phyloP scores from a whole-genome alignment of 2,888 invertebrate species.

The Amphipyra berbera region DNA sequence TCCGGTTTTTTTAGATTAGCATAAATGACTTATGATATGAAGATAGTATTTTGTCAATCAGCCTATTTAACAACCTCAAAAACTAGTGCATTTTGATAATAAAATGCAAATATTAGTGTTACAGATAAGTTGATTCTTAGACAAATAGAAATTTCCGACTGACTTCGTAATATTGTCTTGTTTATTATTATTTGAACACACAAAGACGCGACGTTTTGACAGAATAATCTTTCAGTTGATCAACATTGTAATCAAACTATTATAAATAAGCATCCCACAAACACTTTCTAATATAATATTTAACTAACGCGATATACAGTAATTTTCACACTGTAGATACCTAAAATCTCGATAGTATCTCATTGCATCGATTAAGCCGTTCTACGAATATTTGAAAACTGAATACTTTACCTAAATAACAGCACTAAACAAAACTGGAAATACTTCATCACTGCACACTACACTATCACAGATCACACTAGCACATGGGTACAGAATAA shows the following conservation, averaged over 20 bases:
- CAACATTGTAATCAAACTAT: constrained; percentile 11
- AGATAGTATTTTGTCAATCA: background rate
- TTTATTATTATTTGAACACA: constrained; percentile 19
- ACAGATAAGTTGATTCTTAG: constrained; percentile 24
- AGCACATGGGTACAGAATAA: constrained; percentile 50
- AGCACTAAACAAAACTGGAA: constrained; percentile 82
- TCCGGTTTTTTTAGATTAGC: background rate
- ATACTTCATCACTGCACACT: constrained; percentile 75
- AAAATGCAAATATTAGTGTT: constrained; percentile 23
- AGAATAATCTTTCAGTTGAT: constrained; percentile 32
- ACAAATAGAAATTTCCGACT: constrained; percentile 5
- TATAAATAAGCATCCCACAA: constrained; percentile 1
- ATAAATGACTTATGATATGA: background rate
- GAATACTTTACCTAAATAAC: constrained; percentile 77
- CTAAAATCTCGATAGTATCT: constrained; percentile 6
- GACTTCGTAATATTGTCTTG: constrained; percentile 14
- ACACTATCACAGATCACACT: constrained; percentile 45
- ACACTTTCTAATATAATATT: constrained; percentile 17
- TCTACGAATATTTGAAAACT: constrained; percentile 24
- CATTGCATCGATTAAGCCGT: background rate
- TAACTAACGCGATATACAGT: background rate
- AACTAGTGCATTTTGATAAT: constrained; percentile 20
- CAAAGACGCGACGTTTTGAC: constrained; percentile 39
- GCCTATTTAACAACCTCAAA: background rate
- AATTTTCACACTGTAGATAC: background rate